These are phyloP conservation scores for Orthonychiurus folsomi DNA, from an alignment of 2,888 invertebrate species.

Conservation along the genomic window DNA sequence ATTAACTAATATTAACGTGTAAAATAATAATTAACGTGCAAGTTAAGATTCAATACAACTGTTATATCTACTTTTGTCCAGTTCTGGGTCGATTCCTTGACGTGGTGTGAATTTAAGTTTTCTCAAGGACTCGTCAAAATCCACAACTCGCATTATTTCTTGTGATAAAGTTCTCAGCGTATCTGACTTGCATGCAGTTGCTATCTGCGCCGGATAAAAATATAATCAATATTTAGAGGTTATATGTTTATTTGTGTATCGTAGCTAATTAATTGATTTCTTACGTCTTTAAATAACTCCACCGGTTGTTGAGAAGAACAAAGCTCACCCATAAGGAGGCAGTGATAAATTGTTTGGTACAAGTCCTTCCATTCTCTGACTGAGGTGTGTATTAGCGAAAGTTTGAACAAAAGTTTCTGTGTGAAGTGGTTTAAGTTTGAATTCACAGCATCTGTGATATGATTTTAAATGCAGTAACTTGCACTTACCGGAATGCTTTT, in stretches of 20 bases:
- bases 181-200: constrained; percentile 45
- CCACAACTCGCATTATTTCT: constrained; percentile 63
- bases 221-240: not conserved
- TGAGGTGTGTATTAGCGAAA: constrained; percentile 56
- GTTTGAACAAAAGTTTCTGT: constrained; percentile 55
- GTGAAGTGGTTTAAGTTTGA: constrained; percentile 18
- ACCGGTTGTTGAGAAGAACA: constrained; percentile 51
- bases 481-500: constrained; percentile 54
- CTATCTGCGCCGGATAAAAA: constrained; percentile 6
- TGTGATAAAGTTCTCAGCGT: constrained; percentile 54
- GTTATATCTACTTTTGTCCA: constrained; percentile 62
- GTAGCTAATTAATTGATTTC: constrained; percentile 16
- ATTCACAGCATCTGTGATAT: constrained; percentile 3
- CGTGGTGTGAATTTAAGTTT: constrained; percentile 64
- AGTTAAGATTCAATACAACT: no score
- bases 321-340: constrained; percentile 59
- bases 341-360: constrained; percentile 61
- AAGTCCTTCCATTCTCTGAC: constrained; percentile 61
- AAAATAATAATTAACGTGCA: no score
- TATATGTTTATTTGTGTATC: not conserved
- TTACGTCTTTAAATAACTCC: constrained; percentile 49
- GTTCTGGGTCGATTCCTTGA: constrained; percentile 60
- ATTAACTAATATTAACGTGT: constrained; percentile 29
- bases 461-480: not conserved
- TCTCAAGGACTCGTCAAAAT: constrained; percentile 55